Evolutionary conservation across 2,797 vertebrate species (phyloP).

Genomic region (Pantherophis alleghaniensis): DNA sequence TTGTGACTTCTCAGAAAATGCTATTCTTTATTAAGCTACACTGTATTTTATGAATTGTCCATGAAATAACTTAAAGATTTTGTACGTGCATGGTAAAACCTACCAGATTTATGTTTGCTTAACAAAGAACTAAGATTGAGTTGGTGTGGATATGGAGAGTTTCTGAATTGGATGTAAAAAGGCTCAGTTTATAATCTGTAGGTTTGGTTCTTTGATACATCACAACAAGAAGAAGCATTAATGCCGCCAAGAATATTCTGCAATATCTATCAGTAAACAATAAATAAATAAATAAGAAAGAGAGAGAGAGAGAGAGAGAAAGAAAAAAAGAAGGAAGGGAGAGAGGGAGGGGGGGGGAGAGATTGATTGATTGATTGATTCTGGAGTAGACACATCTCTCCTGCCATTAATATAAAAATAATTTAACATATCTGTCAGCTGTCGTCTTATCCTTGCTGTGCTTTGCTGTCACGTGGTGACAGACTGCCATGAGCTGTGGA

Average conservation of each 20-base stretch:
- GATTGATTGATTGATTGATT: not conserved
- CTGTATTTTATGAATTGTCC: not conserved
- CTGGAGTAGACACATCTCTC: not conserved
- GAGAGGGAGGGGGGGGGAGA: not conserved
- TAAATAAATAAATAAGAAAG: not conserved
- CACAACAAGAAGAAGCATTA: not conserved
- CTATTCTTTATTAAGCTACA: not conserved
- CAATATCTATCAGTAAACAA: not conserved
- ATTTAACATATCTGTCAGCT: not conserved
- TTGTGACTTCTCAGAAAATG: not conserved
- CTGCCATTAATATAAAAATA: not conserved
- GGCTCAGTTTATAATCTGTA: not conserved
- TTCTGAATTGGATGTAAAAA: not conserved
- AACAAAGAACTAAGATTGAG: not conserved
- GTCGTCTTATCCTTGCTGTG: not conserved
- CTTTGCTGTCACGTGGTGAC: not conserved
- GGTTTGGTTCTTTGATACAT: not conserved
- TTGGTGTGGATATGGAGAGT: not conserved
- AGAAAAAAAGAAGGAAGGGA: rapidly evolving
- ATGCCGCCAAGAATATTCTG: not conserved
- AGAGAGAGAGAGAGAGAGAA: too few relatives aligned
- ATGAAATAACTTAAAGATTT: not conserved
- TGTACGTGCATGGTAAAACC: not conserved
- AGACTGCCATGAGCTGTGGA: not conserved
- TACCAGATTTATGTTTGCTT: not conserved